Percentiles rank a stretch among this genome's conserved stretches.
These are phyloP conservation scores for Eulacestoma nigropectus DNA, from an alignment of 2,113 vertebrate genomes.

Conservation along the genomic window DNA sequence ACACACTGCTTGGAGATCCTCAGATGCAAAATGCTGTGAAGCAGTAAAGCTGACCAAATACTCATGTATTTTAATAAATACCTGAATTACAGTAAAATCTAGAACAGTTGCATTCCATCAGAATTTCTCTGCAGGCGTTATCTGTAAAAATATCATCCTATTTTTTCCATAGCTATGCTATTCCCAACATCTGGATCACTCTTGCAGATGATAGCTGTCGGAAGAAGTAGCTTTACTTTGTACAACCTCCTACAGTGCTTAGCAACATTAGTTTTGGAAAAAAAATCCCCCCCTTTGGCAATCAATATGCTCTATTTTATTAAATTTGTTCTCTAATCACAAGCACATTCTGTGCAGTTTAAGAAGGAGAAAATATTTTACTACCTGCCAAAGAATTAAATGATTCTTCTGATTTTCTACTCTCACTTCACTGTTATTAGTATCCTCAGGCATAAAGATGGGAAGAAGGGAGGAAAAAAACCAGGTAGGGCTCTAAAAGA, in stretches of 20 bases:
- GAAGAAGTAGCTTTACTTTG: neutral
- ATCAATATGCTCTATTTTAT: constrained; percentile 30
- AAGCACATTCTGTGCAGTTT: neutral
- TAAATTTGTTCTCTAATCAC: constrained; percentile 25
- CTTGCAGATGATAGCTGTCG: constrained; percentile 16
- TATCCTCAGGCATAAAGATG: neutral
- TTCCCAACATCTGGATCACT: neutral
- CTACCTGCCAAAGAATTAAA: constrained; percentile 13
- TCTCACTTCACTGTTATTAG: neutral
- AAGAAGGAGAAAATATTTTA: neutral
- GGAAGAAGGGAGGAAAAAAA: neutral
- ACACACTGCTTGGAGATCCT: neutral
- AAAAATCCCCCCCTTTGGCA: neutral
- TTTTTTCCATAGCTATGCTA: neutral
- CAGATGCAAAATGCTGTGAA: neutral
- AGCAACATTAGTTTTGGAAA: neutral
- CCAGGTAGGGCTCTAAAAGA: neutral
- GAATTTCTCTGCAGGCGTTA: neutral
- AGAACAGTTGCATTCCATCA: neutral
- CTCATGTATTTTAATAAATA: neutral
- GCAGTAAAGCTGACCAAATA: neutral
- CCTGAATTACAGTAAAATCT: neutral
- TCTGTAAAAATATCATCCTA: neutral
- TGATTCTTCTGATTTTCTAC: neutral
- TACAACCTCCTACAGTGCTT: neutral